Percentiles rank a stretch among this genome's conserved stretches.
phyloP scores from a whole-genome alignment of 2,113 vertebrate species.

The Crocuta crocuta region DNA sequence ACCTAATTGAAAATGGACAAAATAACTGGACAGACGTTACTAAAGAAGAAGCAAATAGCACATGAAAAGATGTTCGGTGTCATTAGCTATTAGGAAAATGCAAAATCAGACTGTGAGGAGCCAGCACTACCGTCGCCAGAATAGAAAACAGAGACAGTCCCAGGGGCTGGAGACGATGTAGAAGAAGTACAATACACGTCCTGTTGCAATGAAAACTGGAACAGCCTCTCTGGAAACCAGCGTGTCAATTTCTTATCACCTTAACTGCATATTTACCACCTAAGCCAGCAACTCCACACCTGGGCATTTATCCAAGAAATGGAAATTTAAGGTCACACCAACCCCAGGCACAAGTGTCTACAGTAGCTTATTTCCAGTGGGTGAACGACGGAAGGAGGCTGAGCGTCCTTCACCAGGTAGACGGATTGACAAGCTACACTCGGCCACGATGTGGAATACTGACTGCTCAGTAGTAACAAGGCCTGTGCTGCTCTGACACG shows the following conservation, averaged over 20 bases:
- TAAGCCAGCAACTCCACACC: too few relatives aligned
- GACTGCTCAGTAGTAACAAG: rapidly evolving
- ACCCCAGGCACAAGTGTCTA: neutral
- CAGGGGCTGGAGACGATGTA: neutral
- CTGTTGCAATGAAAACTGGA: too few relatives aligned
- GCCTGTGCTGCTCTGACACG: rapidly evolving
- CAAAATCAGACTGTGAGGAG: rapidly evolving
- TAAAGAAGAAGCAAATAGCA: neutral
- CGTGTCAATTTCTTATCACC: neutral
- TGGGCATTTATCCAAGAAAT: too few relatives aligned
- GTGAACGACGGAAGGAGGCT: rapidly evolving
- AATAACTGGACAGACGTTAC: neutral
- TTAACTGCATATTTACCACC: rapidly evolving
- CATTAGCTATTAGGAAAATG: neutral
- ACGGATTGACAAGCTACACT: rapidly evolving
- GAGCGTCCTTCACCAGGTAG: rapidly evolving
- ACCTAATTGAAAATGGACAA: neutral
- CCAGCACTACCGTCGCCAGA: rapidly evolving
- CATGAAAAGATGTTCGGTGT: neutral
- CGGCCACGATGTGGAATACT: rapidly evolving
- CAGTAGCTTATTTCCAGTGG: rapidly evolving
- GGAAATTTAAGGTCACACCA: neutral
- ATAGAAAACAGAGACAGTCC: rapidly evolving
- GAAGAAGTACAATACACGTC: rapidly evolving
- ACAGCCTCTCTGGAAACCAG: neutral